These are phyloP conservation scores for Atherix ibis DNA, from an alignment of 2,888 invertebrate species.

Conservation along the genomic window DNA sequence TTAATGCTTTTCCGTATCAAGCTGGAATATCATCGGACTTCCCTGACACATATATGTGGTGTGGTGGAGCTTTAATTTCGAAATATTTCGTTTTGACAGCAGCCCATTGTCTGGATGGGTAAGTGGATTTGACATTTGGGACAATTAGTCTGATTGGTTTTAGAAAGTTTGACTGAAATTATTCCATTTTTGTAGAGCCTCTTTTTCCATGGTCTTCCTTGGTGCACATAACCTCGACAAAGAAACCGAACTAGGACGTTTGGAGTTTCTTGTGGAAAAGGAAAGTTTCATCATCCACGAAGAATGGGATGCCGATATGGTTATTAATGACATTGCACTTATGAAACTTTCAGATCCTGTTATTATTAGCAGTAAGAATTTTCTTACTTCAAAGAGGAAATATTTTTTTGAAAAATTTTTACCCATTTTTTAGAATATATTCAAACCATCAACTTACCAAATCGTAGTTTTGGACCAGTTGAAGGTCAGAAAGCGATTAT, in stretches of 20 bases:
- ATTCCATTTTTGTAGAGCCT: too few relatives aligned
- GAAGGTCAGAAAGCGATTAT: conserved; percentile 27
- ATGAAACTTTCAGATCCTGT: conserved; percentile 3
- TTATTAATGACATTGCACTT: conserved; percentile 5
- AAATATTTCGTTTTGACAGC: conserved; percentile 21
- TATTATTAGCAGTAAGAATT: conserved; percentile 1
- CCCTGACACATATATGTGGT: conserved; percentile 13
- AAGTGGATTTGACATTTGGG: conserved; percentile 7
- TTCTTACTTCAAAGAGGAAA: background rate
- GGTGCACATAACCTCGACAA: conserved; percentile 1
- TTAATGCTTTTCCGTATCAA: conserved; percentile 22
- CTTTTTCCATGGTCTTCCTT: background rate
- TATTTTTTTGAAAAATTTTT: background rate
- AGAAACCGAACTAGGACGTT: background rate
- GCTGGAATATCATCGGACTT: conserved; percentile 21
- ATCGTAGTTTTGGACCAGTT: conserved; percentile 24
- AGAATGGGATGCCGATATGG: conserved; percentile 1
- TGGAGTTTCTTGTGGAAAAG: conserved; percentile 2
- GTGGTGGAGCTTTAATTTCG: conserved; percentile 24
- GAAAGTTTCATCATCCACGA: conserved; percentile 2
- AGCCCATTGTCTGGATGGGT: conserved; percentile 24
- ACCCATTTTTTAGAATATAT: background rate
- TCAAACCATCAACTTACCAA: conserved; percentile 14
- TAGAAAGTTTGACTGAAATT: too few relatives aligned
- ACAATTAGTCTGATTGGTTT: too few relatives aligned